phyloP scores from a whole-genome alignment of 2,797 vertebrate genomes.

The Brachyrhaphis roseni region DNA sequence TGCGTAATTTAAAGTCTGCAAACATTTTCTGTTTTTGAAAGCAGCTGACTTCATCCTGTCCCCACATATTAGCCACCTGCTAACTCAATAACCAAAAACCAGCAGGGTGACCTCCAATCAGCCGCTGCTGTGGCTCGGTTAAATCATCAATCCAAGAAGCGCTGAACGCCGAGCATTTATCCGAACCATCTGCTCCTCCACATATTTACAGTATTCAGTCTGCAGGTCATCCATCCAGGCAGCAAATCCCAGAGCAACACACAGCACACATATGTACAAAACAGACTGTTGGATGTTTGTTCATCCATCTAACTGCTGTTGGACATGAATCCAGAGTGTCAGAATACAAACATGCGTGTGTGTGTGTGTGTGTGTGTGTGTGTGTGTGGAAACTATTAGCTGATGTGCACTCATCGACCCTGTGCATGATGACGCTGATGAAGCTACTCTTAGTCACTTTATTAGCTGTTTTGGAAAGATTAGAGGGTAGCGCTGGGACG shows the following conservation, averaged over 20 bases:
- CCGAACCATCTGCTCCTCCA: conserved; percentile 20
- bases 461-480: conserved; percentile 43
- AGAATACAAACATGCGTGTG: conserved; percentile 15
- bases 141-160: conserved; percentile 21
- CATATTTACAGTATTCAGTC: conserved; percentile 11
- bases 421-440: conserved; percentile 28
- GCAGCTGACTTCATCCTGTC: neutral
- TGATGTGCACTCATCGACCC: conserved; percentile 44
- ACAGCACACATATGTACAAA: conserved; percentile 12
- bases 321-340: conserved; percentile 20
- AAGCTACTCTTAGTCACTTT: conserved; percentile 53
- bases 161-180: conserved; percentile 11
- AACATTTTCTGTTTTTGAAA: neutral
- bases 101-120: neutral
- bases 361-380: conserved; percentile 21
- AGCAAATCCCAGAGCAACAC: conserved; percentile 17
- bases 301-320: conserved; percentile 22
- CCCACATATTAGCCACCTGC: neutral
- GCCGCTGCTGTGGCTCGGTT: neutral
- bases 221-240: conserved; percentile 19
- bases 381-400: conserved; percentile 35
- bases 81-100: neutral
- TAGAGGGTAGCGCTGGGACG: conserved; percentile 16
- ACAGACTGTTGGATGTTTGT: conserved; percentile 17
- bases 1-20: neutral